Percentiles rank a stretch among this genome's conserved stretches.
These are phyloP conservation scores for Agrotis clavis DNA, from an alignment of 2,888 invertebrate species.

Conservation along the genomic window DNA sequence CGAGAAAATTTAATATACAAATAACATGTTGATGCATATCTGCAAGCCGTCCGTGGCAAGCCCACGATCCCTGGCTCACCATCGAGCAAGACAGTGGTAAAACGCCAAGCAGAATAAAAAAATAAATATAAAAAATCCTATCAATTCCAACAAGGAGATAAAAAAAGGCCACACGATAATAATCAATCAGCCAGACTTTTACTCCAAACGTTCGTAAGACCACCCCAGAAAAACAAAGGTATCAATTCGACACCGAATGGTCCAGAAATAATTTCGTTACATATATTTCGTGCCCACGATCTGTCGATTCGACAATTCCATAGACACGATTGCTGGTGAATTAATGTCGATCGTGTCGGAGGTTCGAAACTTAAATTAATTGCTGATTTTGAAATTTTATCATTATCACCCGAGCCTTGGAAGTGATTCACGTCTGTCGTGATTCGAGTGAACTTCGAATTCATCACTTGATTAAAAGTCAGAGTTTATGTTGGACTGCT, in stretches of 20 bases:
- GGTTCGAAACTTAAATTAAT: conserved; percentile 46
- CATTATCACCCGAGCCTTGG: neutral
- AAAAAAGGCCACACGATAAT: neutral
- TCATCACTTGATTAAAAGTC: neutral
- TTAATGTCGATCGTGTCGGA: conserved; percentile 46
- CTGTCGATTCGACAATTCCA: conserved; percentile 38
- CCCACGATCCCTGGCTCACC: too few relatives aligned
- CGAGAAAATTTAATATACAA: too few relatives aligned
- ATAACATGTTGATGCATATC: too few relatives aligned
- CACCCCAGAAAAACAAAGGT: conserved; percentile 41
- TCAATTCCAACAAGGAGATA: neutral
- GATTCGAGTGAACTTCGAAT: neutral
- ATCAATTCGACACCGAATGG: conserved; percentile 43
- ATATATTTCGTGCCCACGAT: conserved; percentile 52
- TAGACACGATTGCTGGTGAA: conserved; percentile 48
- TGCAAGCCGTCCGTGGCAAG: too few relatives aligned
- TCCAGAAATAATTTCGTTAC: conserved; percentile 54
- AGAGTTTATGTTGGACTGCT: neutral
- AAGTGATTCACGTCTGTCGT: conserved; percentile 1
- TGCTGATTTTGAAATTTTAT: conserved; percentile 36
- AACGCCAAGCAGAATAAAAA: neutral
- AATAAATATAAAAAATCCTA: neutral
- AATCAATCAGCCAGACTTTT: conserved; percentile 2
- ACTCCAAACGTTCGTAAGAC: conserved; percentile 15
- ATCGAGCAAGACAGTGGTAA: too few relatives aligned